Evolutionary conservation across 2,888 invertebrate species (phyloP), one percentile per base, ranked within the genome.

Genomic region (Phaonia tiefii): DNA sequence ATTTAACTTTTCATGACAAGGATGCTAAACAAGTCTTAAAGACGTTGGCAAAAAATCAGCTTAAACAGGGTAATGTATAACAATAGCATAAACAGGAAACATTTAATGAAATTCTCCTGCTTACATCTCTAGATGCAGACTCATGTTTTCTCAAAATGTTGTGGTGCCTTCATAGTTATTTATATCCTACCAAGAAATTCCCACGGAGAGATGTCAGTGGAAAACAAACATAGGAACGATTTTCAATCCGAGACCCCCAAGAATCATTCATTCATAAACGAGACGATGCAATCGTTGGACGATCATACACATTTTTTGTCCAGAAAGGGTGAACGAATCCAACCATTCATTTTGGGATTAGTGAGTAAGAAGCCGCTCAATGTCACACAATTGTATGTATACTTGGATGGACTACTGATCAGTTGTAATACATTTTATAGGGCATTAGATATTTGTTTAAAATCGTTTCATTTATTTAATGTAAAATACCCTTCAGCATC

Each of bases 361-460:
- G 58, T 26, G 4, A 22, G 31, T 5, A 26, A n/a, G 3, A 58
- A 58, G 15, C n/a, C 26, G 15, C 15, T 58, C 1, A n/a, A 31
- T 1, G 58, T 31, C 1, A 13, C 10, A 26, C 15, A 11, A 26
- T 44, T 66, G 25, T 56, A 8, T 22, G 13, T 58, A 2, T 60
- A 60, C 26, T 46, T 71, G 20, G 71, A 60, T 49, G 71, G 37
- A 15, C 17, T 49, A 8, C 22, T 49, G 2, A 60, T 72, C 4
- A 2, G 8, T n/a, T 60, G 49, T 4, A 37, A 20, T 51, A 72
- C 17, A 1, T 63, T 72, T 49, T 15, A n/a, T 7, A 31, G 37
- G 51, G 60, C 72, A 5, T 42, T 73, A 26, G 63, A 73, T 54
- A 51, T 65, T 39, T 73, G 72, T 13, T 73, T 65, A 11, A 73